Evolutionary conservation across 2,888 invertebrate genomes (phyloP).

Genomic region (Imbricaverruca yamaguchii): DNA sequence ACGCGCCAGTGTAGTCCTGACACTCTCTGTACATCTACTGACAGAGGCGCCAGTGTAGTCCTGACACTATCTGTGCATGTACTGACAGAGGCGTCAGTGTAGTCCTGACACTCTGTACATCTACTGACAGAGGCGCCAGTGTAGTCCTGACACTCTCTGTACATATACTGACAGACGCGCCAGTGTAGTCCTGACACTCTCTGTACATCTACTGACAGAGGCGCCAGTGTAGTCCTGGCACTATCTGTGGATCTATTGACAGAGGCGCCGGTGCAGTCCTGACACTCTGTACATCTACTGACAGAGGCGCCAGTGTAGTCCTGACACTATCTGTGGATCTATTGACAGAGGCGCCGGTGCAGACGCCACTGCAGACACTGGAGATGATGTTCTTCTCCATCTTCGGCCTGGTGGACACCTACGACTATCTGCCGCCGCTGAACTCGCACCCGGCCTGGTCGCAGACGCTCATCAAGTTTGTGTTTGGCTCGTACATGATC

Average conservation of each 20-base stretch:
- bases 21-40: conserved; percentile 41
- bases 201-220: too few relatives aligned
- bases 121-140: too few relatives aligned
- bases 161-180: conserved; percentile 58
- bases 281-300: too few relatives aligned
- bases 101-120: too few relatives aligned
- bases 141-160: neutral
- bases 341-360: conserved; percentile 63
- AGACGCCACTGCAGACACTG: conserved; percentile 84
- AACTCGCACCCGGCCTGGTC: conserved; percentile 45
- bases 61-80: too few relatives aligned
- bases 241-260: too few relatives aligned
- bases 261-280: too few relatives aligned
- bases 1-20: too few relatives aligned
- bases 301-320: too few relatives aligned
- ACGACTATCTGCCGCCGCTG: conserved; percentile 47
- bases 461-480: conserved; percentile 48
- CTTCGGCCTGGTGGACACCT: conserved; percentile 76
- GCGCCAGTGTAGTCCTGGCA: too few relatives aligned
- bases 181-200: conserved; percentile 48
- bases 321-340: conserved; percentile 31
- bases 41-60: conserved; percentile 64
- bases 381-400: conserved; percentile 97
- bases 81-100: too few relatives aligned
- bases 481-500: conserved; percentile 96